phyloP scores from a whole-genome alignment of 2,113 vertebrate genomes.

The Eublepharis macularius region DNA sequence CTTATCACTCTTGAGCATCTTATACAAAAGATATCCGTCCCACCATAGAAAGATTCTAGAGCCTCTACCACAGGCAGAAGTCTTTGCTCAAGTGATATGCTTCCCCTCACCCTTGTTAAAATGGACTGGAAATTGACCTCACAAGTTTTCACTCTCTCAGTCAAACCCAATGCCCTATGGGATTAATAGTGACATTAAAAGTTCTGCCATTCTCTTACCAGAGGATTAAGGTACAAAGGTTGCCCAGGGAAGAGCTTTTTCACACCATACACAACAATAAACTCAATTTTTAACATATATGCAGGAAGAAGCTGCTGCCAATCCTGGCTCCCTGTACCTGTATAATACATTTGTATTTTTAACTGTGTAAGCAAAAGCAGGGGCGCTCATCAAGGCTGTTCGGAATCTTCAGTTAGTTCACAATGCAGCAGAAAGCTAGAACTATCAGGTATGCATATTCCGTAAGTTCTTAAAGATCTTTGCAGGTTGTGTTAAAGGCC shows the following conservation, averaged over 20 bases:
- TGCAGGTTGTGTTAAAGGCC: too few species aligned
- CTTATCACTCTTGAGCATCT: neutral
- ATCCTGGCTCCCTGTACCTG: neutral
- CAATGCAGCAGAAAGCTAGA: too few species aligned
- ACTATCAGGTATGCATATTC: too few species aligned
- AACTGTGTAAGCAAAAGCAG: neutral
- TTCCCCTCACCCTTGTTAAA: neutral
- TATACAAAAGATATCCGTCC: neutral
- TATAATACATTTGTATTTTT: neutral
- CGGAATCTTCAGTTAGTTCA: too few species aligned
- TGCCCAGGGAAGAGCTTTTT: neutral
- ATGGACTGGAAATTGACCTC: neutral
- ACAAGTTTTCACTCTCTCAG: neutral
- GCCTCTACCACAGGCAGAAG: neutral
- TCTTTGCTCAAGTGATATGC: neutral
- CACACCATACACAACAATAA: neutral
- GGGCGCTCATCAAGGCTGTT: too few species aligned
- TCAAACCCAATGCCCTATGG: neutral
- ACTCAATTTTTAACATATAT: neutral
- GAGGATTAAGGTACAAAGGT: too few species aligned
- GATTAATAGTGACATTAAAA: neutral
- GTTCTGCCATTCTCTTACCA: neutral
- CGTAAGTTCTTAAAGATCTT: too few species aligned
- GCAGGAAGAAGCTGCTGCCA: neutral
- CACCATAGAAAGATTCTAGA: neutral